These are phyloP conservation scores for Mechanitis messenoides DNA, from an alignment of 2,888 invertebrate species.

Conservation along the genomic window DNA sequence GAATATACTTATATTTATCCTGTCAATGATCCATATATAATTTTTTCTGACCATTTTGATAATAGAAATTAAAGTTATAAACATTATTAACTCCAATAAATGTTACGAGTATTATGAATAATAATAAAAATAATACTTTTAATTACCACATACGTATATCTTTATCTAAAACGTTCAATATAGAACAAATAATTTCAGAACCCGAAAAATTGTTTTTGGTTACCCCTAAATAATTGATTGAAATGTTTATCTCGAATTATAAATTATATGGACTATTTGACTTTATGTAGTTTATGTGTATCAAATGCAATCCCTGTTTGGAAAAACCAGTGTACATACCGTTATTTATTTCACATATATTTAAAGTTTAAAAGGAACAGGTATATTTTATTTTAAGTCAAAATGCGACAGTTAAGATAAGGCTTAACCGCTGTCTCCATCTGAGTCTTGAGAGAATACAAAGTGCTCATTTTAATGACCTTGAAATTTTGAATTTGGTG, in stretches of 20 bases:
- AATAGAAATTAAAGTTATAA: too few species aligned
- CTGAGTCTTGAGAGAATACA: not conserved
- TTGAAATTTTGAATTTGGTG: not conserved
- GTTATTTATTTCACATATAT: conserved; percentile 18
- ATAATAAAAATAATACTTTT: too few species aligned
- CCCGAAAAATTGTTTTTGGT: not conserved
- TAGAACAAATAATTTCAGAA: not conserved
- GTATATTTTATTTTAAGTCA: conserved; percentile 14
- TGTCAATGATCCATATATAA: too few species aligned
- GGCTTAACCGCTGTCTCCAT: conserved; percentile 8
- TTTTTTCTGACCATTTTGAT: too few species aligned
- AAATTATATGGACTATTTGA: too few species aligned
- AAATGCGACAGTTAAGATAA: conserved; percentile 23
- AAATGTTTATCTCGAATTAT: not conserved
- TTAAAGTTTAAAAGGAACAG: conserved; percentile 11
- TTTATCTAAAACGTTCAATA: too few species aligned
- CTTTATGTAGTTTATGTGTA: not conserved
- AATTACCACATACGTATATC: too few species aligned
- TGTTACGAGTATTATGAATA: too few species aligned
- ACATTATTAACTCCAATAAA: too few species aligned
- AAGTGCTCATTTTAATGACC: not conserved
- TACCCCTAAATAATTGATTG: not conserved
- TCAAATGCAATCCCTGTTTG: conserved; percentile 7
- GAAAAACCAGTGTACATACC: conserved; percentile 11
- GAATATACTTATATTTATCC: too few species aligned